A percentile compares a stretch with the other conserved stretches of the same genome.
Evolutionary conservation across 2,888 invertebrate species (phyloP).

Genomic region (Drosophila longiperda): DNA sequence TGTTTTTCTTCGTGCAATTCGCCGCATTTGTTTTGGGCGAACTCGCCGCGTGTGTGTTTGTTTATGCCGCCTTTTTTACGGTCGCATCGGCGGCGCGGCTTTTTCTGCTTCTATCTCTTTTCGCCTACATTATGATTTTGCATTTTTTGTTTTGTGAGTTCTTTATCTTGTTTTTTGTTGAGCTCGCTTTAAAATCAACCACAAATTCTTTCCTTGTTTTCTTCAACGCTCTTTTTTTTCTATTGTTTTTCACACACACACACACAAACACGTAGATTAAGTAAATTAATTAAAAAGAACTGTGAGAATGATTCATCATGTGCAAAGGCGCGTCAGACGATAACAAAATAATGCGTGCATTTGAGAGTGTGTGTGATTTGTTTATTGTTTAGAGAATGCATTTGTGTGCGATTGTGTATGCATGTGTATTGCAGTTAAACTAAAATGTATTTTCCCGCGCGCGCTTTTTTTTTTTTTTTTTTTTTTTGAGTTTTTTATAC

Average conservation of each 20-base stretch:
- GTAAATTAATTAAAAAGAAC: slow-evolving; percentile 15
- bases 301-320: slow-evolving; percentile 50
- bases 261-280: slow-evolving; percentile 4
- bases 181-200: slow-evolving; percentile 20
- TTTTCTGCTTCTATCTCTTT: slow-evolving; percentile 56
- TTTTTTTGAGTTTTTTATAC: slow-evolving; percentile 5
- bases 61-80: slow-evolving; percentile 77
- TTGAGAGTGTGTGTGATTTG: slow-evolving; percentile 22
- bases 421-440: slow-evolving; percentile 11
- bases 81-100: slow-evolving; percentile 63
- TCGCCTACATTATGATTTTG: slow-evolving; percentile 56
- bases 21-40: slow-evolving; percentile 80
- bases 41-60: slow-evolving; percentile 81
- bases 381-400: neutral
- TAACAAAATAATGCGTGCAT: slow-evolving; percentile 37
- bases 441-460: slow-evolving; percentile 51
- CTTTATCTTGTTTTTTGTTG: slow-evolving; percentile 63
- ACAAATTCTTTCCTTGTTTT: slow-evolving; percentile 14
- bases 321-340: slow-evolving; percentile 23
- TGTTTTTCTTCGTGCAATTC: slow-evolving; percentile 76
- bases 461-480: slow-evolving; percentile 30
- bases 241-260: slow-evolving; percentile 11
- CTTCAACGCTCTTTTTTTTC: neutral
- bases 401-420: neutral
- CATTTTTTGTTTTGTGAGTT: slow-evolving; percentile 43